Conservation (phyloP, 2,113 vertebrate species). For the Chaetorhynchus papuensis region DNA sequence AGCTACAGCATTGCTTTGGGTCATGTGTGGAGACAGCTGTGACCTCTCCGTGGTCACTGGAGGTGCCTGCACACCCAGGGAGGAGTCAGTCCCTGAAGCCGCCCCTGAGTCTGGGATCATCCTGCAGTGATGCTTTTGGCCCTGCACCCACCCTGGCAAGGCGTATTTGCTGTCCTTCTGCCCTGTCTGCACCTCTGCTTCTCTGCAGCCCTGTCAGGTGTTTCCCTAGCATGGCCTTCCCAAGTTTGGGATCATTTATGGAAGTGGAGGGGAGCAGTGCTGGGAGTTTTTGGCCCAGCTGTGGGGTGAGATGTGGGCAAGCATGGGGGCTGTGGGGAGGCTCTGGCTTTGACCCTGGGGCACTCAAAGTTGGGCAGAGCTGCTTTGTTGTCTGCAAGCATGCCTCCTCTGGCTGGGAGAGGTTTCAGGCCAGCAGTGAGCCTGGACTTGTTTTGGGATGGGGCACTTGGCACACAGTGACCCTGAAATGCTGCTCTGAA, state of each 20-base stretch:
- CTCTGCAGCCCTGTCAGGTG: neutral
- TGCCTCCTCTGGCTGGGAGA: neutral
- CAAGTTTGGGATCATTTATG: neutral
- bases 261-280: neutral
- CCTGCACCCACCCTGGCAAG: neutral
- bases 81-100: neutral
- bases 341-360: neutral
- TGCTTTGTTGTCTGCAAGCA: neutral
- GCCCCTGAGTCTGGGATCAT: neutral
- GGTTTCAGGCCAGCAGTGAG: neutral
- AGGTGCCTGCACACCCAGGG: fast-evolving
- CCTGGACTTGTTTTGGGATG: neutral
- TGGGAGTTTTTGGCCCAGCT: neutral
- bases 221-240: neutral
- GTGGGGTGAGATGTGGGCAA: neutral
- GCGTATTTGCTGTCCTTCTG: neutral
- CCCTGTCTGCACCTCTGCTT: fast-evolving
- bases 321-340: fast-evolving
- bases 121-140: neutral
- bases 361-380: neutral
- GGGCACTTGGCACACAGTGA: neutral
- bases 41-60: neutral
- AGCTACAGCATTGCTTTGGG: neutral
- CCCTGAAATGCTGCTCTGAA: neutral
- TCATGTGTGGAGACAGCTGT: neutral